Evolutionary conservation across 2,888 invertebrate genomes (phyloP).

Genomic region (Nephrotoma flavescens): DNA sequence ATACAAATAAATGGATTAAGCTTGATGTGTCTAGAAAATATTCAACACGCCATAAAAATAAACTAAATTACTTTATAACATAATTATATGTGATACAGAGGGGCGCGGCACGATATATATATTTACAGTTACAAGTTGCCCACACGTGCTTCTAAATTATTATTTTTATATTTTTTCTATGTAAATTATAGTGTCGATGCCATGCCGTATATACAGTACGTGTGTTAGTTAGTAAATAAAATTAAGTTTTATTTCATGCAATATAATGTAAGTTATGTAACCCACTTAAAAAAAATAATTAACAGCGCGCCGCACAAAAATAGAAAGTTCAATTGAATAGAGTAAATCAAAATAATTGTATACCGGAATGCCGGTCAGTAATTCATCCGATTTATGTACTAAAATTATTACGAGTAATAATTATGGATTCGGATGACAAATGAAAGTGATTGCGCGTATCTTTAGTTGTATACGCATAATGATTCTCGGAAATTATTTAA

Average conservation of each 20-base stretch:
- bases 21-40: neutral
- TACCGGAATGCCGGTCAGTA: neutral
- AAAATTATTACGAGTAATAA: no score
- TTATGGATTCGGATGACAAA: neutral
- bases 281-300: neutral
- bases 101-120: neutral
- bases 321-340: neutral
- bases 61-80: no score
- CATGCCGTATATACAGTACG: no score
- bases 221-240: neutral
- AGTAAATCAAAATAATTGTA: neutral
- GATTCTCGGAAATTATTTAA: neutral
- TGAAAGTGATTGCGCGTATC: neutral
- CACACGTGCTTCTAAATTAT: neutral
- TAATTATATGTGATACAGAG: neutral
- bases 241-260: neutral
- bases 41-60: neutral
- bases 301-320: neutral
- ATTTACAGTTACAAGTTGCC: neutral
- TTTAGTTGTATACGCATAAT: neutral
- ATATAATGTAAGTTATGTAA: neutral
- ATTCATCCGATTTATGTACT: neutral
- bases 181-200: neutral
- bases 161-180: neutral
- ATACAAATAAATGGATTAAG: neutral